Percentiles rank a stretch among this genome's conserved stretches.
These are phyloP conservation scores for Petrocephalus sullivani DNA, from an alignment of 2,797 vertebrate genomes.

Conservation along the genomic window DNA sequence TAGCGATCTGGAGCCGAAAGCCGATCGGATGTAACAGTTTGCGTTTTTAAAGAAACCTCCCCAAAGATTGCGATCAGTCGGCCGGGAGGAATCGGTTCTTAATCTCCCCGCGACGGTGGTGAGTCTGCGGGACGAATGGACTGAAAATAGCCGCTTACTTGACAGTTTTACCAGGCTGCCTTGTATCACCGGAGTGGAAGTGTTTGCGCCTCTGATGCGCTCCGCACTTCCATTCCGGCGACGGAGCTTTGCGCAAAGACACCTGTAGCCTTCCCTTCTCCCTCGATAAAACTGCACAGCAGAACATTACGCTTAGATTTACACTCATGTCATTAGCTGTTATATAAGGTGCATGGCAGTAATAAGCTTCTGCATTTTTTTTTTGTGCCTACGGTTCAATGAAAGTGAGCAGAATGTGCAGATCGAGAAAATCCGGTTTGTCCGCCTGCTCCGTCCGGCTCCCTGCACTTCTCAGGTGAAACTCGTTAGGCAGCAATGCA, in stretches of 20 bases:
- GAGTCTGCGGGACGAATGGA: neutral
- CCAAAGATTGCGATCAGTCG: neutral
- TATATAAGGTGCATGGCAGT: neutral
- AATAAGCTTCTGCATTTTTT: neutral
- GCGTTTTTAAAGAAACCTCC: neutral
- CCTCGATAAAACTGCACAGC: neutral
- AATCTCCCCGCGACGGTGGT: neutral
- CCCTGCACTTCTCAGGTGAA: constrained; percentile 25
- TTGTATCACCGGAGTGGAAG: neutral
- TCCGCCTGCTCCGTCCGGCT: constrained; percentile 43
- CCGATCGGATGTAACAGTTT: neutral
- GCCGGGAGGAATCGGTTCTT: neutral
- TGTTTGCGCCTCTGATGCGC: constrained; percentile 24
- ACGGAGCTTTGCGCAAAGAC: neutral
- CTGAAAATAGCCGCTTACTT: neutral
- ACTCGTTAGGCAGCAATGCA: constrained; percentile 36
- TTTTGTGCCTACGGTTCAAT: neutral
- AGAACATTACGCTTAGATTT: neutral
- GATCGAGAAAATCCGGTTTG: constrained; percentile 49
- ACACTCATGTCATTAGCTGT: neutral
- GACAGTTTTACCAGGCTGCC: neutral
- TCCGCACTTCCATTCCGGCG: neutral
- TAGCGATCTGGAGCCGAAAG: neutral
- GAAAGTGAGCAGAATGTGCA: constrained; percentile 8
- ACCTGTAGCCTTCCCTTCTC: constrained; percentile 14